These are phyloP conservation scores for Dolomedes plantarius DNA, from an alignment of 2,888 invertebrate genomes.

Conservation along the genomic window DNA sequence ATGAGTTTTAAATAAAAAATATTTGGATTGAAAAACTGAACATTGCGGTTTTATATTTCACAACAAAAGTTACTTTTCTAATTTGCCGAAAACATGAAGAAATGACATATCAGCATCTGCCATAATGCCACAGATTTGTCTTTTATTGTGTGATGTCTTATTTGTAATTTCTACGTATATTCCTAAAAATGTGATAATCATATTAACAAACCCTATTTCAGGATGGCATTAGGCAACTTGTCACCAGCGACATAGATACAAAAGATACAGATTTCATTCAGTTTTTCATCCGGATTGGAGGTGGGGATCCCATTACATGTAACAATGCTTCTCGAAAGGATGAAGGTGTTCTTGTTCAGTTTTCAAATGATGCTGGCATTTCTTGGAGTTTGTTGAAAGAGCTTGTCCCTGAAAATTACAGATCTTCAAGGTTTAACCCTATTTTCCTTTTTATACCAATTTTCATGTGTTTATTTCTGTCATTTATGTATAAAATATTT, in stretches of 20 bases:
- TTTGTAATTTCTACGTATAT: too few species aligned
- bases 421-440: slow-evolving; percentile 75
- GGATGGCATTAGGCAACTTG: slow-evolving; percentile 76
- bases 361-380: slow-evolving; percentile 77
- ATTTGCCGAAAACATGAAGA: too few species aligned
- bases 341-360: slow-evolving; percentile 77
- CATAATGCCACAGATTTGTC: too few species aligned
- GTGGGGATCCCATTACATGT: slow-evolving; percentile 74
- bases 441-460: not conserved
- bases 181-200: too few species aligned
- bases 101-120: too few species aligned
- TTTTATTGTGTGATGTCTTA: too few species aligned
- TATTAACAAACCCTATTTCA: too few species aligned
- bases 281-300: slow-evolving; percentile 76
- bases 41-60: too few species aligned
- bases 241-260: slow-evolving; percentile 76
- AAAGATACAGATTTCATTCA: slow-evolving; percentile 75
- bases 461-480: not conserved
- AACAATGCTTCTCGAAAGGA: slow-evolving; percentile 75
- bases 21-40: too few species aligned
- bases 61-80: too few species aligned
- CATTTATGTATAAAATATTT: too few species aligned
- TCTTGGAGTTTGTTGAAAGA: slow-evolving; percentile 77
- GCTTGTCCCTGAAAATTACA: slow-evolving; percentile 75
- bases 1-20: too few species aligned